Evolutionary conservation across 2,113 vertebrate genomes (phyloP).

Genomic region (Xiphias gladius): DNA sequence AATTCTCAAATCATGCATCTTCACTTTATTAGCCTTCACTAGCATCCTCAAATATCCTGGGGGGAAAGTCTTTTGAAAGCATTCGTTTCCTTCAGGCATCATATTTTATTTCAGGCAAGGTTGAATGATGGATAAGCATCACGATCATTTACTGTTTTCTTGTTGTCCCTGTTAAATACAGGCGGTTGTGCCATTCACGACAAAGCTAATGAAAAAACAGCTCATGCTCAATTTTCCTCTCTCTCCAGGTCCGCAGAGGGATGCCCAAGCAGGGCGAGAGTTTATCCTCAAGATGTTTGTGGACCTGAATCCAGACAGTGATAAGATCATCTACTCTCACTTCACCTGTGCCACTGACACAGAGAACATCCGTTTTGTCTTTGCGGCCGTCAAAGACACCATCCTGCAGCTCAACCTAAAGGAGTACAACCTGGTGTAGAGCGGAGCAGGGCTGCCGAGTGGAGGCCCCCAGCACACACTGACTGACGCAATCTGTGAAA

Average conservation of each 20-base stretch:
- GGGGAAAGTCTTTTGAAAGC: too few species aligned
- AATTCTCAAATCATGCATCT: not conserved
- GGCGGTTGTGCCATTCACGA: not conserved
- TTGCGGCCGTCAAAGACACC: constrained; percentile 96
- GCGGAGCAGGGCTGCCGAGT: constrained; percentile 39
- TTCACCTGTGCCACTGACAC: constrained; percentile 98
- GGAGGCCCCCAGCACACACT: constrained; percentile 72
- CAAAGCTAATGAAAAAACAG: not conserved
- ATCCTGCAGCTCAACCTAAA: constrained; percentile 96
- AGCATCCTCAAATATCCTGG: not conserved
- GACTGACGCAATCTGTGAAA: constrained; percentile 87
- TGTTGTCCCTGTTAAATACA: too few species aligned
- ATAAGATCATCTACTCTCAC: constrained; percentile 98
- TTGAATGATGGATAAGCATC: too few species aligned
- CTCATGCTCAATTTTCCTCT: not conserved
- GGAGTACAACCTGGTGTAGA: constrained; percentile 94
- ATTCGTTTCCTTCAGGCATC: too few species aligned
- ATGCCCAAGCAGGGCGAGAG: constrained; percentile 93
- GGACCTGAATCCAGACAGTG: constrained; percentile 96
- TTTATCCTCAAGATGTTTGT: constrained; percentile 99
- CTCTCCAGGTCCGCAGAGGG: constrained; percentile 89
- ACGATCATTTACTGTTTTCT: too few species aligned
- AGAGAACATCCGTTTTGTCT: constrained; percentile 96
- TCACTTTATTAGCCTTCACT: not conserved
- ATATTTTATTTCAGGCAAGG: too few species aligned